phyloP scores from a whole-genome alignment of 1,140 invertebrate species.

The Carposina sasakii region DNA sequence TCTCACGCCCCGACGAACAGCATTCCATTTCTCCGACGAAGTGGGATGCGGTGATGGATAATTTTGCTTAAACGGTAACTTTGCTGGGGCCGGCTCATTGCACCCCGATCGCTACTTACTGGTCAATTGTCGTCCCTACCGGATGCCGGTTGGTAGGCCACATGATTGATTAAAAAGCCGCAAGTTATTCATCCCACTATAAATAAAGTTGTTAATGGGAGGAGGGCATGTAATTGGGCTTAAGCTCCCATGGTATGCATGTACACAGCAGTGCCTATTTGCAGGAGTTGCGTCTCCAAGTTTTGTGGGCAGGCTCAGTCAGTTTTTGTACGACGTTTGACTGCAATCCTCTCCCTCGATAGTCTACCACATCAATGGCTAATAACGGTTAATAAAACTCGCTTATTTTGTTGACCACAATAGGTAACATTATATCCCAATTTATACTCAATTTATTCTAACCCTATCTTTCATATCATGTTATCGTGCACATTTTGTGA shows the following conservation, averaged over 20 bases:
- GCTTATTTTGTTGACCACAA: too few species aligned
- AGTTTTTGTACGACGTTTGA: too few species aligned
- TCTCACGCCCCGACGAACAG: constrained; percentile 18
- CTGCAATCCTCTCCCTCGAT: too few species aligned
- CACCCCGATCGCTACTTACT: constrained; percentile 43
- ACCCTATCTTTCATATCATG: too few species aligned
- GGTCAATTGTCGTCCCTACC: constrained; percentile 45
- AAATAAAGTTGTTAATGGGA: constrained; percentile 67
- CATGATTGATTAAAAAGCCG: constrained; percentile 66
- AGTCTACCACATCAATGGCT: too few species aligned
- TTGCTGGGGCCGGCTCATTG: constrained; percentile 19
- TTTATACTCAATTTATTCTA: too few species aligned
- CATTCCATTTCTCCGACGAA: constrained; percentile 31
- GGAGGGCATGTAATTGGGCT: constrained; percentile 57
- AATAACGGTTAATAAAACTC: too few species aligned
- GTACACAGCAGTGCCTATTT: constrained; percentile 26
- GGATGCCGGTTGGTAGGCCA: constrained; percentile 42
- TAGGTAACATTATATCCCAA: too few species aligned
- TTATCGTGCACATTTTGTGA: too few species aligned
- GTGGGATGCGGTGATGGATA: constrained; percentile 19
- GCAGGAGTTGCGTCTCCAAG: too few species aligned
- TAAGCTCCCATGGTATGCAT: constrained; percentile 50
- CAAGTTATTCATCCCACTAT: constrained; percentile 62
- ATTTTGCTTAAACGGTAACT: constrained; percentile 30
- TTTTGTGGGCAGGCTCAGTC: too few species aligned